phyloP scores from a whole-genome alignment of 2,113 vertebrate genomes.

The Canis aureus region DNA sequence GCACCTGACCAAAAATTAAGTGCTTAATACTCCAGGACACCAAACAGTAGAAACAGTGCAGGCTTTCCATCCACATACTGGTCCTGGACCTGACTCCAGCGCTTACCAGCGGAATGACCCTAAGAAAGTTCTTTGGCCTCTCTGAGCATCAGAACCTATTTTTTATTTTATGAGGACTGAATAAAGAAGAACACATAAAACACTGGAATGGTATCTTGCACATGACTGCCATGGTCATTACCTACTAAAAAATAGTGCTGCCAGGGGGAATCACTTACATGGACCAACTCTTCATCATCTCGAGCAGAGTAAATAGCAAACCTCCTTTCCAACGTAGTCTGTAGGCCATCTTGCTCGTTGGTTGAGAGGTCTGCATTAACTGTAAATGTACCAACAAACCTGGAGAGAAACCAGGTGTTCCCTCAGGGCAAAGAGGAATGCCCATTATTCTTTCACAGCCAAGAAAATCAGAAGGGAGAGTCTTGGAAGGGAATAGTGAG shows the following conservation, averaged over 20 bases:
- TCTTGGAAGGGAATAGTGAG: background rate
- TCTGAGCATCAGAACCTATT: background rate
- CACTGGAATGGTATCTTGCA: background rate
- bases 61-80: background rate
- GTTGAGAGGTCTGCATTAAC: constrained; percentile 90
- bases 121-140: background rate
- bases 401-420: constrained; percentile 73
- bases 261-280: constrained; percentile 87
- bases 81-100: background rate
- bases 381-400: constrained; percentile 95
- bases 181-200: too few relatives aligned
- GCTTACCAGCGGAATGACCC: background rate
- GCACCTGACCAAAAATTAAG: background rate
- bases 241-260: background rate
- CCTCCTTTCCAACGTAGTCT: constrained; percentile 89
- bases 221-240: background rate
- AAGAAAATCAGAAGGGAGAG: background rate
- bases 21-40: background rate
- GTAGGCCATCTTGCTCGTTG: constrained; percentile 85
- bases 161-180: background rate
- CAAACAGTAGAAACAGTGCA: background rate
- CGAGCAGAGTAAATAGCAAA: constrained; percentile 91
- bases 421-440: background rate
- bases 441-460: background rate
- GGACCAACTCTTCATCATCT: constrained; percentile 94